A percentile compares a stretch with the other conserved stretches of the same genome.
phyloP scores from a whole-genome alignment of 2,797 vertebrate species.

The Alauda arvensis region DNA sequence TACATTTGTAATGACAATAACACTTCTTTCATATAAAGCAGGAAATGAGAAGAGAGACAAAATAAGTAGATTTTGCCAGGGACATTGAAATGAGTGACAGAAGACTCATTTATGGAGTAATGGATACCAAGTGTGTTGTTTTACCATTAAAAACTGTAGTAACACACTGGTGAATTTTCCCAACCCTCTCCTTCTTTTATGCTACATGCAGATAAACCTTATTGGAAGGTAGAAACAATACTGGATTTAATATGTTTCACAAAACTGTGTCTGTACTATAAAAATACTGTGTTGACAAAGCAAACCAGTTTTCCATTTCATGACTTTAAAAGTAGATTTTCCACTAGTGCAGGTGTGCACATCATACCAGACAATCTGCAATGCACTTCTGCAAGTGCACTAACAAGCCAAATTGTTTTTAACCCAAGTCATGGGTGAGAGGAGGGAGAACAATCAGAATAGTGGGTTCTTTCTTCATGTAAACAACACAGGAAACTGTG shows the following conservation, averaged over 20 bases:
- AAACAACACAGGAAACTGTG: not conserved
- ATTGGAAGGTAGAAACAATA: not conserved
- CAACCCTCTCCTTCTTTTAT: not conserved
- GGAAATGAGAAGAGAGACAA: not conserved
- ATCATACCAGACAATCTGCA: not conserved
- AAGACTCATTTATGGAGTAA: not conserved
- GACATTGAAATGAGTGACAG: not conserved
- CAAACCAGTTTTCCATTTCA: not conserved
- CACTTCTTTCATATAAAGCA: not conserved
- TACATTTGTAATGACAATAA: not conserved
- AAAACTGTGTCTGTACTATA: not conserved
- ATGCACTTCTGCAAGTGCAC: not conserved
- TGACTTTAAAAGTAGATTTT: not conserved
- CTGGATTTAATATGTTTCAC: not conserved
- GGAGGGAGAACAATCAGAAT: not conserved
- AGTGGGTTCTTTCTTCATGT: not conserved
- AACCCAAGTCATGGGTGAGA: not conserved
- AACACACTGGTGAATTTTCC: not conserved
- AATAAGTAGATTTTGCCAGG: not conserved
- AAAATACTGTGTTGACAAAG: not conserved
- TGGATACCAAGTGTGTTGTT: not conserved
- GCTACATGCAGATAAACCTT: not conserved
- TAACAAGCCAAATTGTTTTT: not conserved
- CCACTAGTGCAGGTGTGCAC: not conserved
- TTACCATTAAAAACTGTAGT: not conserved